phyloP scores from a whole-genome alignment of 2,888 invertebrate genomes.

The Prionchulus punctatus region DNA sequence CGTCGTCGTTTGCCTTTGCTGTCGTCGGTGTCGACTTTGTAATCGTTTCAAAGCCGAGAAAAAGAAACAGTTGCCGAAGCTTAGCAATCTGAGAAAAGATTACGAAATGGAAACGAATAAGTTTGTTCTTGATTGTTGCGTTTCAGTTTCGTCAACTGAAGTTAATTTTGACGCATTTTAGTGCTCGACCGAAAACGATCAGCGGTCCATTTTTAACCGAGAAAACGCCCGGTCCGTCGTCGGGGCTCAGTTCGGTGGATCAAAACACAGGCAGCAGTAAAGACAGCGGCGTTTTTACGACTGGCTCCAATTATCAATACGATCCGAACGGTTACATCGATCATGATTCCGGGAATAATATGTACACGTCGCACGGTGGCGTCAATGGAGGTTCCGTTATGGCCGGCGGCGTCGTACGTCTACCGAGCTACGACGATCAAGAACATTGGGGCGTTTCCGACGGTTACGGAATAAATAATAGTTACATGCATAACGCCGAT shows the following conservation, averaged over 20 bases:
- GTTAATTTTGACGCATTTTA: background rate
- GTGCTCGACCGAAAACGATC: conserved; percentile 7
- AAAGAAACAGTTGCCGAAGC: background rate
- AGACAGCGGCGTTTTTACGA: conserved; percentile 11
- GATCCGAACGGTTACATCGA: background rate
- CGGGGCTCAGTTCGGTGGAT: background rate
- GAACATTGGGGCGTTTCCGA: background rate
- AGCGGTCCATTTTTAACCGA: conserved; percentile 9
- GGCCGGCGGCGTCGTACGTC: no score
- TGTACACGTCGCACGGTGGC: no score
- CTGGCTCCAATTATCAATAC: conserved; percentile 4
- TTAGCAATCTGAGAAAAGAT: conserved; percentile 1
- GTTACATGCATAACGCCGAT: no score
- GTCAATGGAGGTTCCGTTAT: no score
- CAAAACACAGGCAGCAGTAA: background rate
- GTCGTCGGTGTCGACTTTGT: background rate
- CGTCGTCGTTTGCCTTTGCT: background rate
- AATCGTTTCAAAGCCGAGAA: background rate
- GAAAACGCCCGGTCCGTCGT: conserved; percentile 4
- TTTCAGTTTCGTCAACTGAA: background rate
- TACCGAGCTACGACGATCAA: background rate
- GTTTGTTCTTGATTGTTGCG: background rate
- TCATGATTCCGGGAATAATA: no score
- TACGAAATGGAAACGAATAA: conserved; percentile 11
- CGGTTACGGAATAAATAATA: background rate